phyloP scores from a whole-genome alignment of 2,797 vertebrate species.

The Lemur catta region DNA sequence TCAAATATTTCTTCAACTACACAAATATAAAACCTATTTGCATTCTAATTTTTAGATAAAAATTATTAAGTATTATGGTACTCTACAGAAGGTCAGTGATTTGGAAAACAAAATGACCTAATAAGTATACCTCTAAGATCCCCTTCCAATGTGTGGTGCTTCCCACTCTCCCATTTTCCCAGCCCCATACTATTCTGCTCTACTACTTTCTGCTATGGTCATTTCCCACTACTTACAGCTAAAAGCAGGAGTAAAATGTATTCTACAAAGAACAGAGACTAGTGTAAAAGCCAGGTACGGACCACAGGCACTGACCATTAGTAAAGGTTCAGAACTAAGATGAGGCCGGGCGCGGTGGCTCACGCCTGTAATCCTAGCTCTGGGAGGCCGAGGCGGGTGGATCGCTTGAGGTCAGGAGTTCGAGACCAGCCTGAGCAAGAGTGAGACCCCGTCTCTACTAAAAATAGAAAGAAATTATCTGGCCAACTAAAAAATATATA shows the following conservation, averaged over 20 bases:
- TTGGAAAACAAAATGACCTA: background rate
- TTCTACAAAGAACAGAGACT: background rate
- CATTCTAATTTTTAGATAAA: constrained; percentile 19
- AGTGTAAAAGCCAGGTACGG: background rate
- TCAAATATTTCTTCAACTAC: constrained; percentile 43
- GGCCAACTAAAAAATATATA: no score
- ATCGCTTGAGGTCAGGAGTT: no score
- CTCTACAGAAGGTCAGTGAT: background rate
- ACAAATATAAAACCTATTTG: constrained; percentile 21
- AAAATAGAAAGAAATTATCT: no score
- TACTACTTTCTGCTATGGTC: background rate
- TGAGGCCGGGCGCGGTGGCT: no score
- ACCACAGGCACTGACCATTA: background rate
- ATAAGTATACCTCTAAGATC: background rate
- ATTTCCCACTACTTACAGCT: background rate
- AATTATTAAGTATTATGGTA: background rate
- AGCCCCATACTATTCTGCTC: background rate
- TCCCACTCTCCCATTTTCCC: background rate
- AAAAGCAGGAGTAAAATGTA: background rate
- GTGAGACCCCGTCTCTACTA: no score
- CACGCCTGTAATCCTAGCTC: no score
- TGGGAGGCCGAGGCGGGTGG: no score
- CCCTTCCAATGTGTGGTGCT: background rate
- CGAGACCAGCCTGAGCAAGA: no score
- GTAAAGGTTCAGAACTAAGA: background rate